phyloP scores from a whole-genome alignment of 2,113 vertebrate species.

The Nycticebus coucang region DNA sequence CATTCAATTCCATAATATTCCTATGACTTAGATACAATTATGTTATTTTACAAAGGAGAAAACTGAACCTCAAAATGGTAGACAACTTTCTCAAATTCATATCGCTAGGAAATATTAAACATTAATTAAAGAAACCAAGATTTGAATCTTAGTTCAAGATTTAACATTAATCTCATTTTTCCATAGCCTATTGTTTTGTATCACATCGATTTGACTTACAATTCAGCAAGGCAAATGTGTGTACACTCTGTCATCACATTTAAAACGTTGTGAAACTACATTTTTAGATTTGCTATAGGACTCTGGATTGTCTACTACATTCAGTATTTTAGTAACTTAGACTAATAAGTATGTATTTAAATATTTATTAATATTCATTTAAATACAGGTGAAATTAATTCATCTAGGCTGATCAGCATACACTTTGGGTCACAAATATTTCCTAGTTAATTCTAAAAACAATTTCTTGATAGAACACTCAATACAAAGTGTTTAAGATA shows the following conservation, averaged over 20 bases:
- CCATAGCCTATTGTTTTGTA: not conserved
- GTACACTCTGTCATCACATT: not conserved
- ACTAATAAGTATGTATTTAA: not conserved
- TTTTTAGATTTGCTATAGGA: not conserved
- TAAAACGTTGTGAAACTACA: not conserved
- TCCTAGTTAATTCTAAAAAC: slow-evolving; percentile 31
- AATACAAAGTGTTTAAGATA: slow-evolving; percentile 37
- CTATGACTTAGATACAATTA: not conserved
- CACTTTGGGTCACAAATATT: slow-evolving; percentile 7
- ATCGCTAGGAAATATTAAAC: not conserved
- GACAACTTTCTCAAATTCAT: not conserved
- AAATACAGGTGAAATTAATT: slow-evolving; percentile 29
- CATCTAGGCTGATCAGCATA: not conserved
- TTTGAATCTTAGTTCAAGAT: not conserved
- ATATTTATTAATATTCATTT: no score
- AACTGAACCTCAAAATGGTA: not conserved
- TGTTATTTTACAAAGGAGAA: not conserved
- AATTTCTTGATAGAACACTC: not conserved
- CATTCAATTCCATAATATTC: not conserved
- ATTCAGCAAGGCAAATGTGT: not conserved
- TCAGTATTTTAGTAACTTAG: not conserved
- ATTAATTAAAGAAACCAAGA: not conserved
- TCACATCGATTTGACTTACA: not conserved
- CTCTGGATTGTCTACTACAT: not conserved
- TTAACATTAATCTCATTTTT: not conserved